A percentile compares a stretch with the other conserved stretches of the same genome.
phyloP scores from a whole-genome alignment of 2,888 invertebrate species.

The Lucinisca nassula region DNA sequence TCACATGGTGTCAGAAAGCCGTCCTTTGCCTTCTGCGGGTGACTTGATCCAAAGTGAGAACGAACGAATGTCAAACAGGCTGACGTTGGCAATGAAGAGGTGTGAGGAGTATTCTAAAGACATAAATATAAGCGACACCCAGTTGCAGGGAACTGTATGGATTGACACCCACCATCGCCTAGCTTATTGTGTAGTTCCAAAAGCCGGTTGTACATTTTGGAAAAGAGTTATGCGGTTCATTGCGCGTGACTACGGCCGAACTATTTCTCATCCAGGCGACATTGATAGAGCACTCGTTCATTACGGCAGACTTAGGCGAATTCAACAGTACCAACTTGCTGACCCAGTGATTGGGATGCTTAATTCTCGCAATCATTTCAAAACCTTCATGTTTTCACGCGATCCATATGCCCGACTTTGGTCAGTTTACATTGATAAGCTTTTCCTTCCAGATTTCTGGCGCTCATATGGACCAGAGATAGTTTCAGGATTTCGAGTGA shows the following conservation, averaged over 20 bases:
- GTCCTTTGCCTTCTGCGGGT: too few relatives aligned
- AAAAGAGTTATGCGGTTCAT: slow-evolving; percentile 70
- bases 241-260: slow-evolving; percentile 42
- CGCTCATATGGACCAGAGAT: slow-evolving; percentile 25
- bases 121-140: not conserved
- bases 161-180: not conserved
- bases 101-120: not conserved
- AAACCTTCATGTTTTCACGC: slow-evolving; percentile 69
- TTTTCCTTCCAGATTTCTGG: slow-evolving; percentile 73
- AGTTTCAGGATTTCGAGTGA: slow-evolving; percentile 15
- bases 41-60: too few relatives aligned
- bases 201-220: slow-evolving; percentile 77
- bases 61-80: not conserved
- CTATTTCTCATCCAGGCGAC: slow-evolving; percentile 49
- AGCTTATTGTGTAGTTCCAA: slow-evolving; percentile 74
- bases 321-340: not conserved
- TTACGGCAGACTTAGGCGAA: slow-evolving; percentile 21
- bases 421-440: slow-evolving; percentile 75
- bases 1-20: too few relatives aligned
- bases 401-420: slow-evolving; percentile 72
- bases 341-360: not conserved
- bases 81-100: not conserved
- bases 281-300: slow-evolving; percentile 62
- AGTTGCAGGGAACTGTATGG: not conserved
- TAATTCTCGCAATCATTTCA: slow-evolving; percentile 20